phyloP scores from a whole-genome alignment of 2,797 vertebrate species.

The Pseudochirops corinnae region DNA sequence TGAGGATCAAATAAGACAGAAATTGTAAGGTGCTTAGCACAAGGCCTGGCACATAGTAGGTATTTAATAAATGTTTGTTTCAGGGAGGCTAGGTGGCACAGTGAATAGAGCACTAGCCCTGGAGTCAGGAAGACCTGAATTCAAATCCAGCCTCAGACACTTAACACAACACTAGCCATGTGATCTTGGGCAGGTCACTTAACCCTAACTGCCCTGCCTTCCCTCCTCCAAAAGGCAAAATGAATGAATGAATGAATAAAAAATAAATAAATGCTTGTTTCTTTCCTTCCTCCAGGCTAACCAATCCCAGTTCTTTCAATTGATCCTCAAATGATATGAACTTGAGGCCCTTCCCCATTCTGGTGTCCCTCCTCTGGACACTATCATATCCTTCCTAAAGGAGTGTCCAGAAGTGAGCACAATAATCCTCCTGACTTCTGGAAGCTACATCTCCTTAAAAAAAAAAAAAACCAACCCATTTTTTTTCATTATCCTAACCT shows the following conservation, averaged over 20 bases:
- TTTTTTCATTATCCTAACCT: not conserved
- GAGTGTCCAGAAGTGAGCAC: not conserved
- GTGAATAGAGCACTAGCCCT: too few relatives aligned
- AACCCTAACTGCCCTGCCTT: too few relatives aligned
- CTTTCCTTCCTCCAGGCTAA: not conserved
- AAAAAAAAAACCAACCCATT: not conserved
- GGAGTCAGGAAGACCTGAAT: too few relatives aligned
- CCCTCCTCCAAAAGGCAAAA: too few relatives aligned
- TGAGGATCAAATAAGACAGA: not conserved
- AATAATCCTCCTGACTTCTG: not conserved
- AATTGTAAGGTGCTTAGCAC: not conserved
- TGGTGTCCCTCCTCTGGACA: not conserved
- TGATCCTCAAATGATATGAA: not conserved
- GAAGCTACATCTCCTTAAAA: not conserved
- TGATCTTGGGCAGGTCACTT: too few relatives aligned
- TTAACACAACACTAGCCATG: too few relatives aligned
- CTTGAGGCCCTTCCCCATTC: not conserved
- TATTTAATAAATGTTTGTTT: not conserved
- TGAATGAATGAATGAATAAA: too few relatives aligned
- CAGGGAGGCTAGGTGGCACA: too few relatives aligned
- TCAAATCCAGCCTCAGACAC: too few relatives aligned
- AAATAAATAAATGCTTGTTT: not conserved
- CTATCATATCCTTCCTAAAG: not conserved
- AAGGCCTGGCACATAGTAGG: not conserved
- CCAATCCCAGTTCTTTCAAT: not conserved